A percentile compares a stretch with the other conserved stretches of the same genome.
Conservation (phyloP, 2,888 invertebrate genomes). For the Strigamia maritima region DNA sequence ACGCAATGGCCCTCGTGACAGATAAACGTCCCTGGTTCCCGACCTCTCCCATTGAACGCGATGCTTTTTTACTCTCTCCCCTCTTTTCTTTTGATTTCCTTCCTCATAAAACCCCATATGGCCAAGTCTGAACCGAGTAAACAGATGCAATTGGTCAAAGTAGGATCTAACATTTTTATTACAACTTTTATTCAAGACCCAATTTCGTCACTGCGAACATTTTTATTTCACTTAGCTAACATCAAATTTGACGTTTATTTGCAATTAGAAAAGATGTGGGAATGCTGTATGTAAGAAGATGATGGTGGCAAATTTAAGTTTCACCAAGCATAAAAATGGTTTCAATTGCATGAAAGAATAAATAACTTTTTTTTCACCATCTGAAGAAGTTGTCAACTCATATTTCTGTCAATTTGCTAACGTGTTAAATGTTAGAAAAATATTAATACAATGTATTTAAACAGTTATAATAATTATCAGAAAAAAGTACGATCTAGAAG, state of each 20-base stretch:
- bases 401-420: no score
- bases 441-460: neutral
- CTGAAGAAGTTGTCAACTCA: neutral
- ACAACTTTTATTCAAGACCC: slow-evolving; percentile 9
- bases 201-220: slow-evolving; percentile 13
- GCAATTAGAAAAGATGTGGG: slow-evolving; percentile 6
- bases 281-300: neutral
- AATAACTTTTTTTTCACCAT: slow-evolving; percentile 1
- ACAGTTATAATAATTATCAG: neutral
- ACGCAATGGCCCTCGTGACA: slow-evolving; percentile 30
- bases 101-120: slow-evolving; percentile 27
- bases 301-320: slow-evolving; percentile 20
- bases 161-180: slow-evolving; percentile 17
- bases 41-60: slow-evolving; percentile 29
- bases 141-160: slow-evolving; percentile 29
- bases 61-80: slow-evolving; percentile 15
- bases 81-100: slow-evolving; percentile 31
- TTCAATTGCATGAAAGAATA: neutral
- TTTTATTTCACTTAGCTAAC: neutral
- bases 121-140: slow-evolving; percentile 25
- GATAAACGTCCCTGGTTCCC: slow-evolving; percentile 17
- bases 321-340: neutral
- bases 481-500: no score
- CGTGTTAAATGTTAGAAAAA: no score
- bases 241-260: slow-evolving; percentile 25